A percentile compares a stretch with the other conserved stretches of the same genome.
Evolutionary conservation across 2,888 invertebrate genomes (phyloP).

Genomic region (Escarpia spicata): DNA sequence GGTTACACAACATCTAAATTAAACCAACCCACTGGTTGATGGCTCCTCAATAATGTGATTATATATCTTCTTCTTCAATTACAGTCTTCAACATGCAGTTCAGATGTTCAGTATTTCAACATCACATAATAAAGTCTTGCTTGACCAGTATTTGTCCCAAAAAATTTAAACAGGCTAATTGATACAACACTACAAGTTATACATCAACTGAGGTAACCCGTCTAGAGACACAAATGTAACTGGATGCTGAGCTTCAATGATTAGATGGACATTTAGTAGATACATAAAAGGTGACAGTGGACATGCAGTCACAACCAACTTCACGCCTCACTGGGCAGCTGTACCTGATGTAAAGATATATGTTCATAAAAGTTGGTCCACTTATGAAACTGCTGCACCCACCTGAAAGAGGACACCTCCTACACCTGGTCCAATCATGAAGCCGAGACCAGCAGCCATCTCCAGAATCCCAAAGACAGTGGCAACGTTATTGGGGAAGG

Average conservation of each 20-base stretch:
- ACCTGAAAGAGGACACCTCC: conserved; percentile 81
- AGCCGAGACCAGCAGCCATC: conserved; percentile 84
- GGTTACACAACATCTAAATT: not conserved
- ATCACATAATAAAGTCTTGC: not conserved
- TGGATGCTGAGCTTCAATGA: no score
- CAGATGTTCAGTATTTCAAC: not conserved
- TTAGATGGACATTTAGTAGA: no score
- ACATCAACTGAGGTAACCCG: no score
- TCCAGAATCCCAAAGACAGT: conserved; percentile 76
- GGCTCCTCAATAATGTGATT: not conserved
- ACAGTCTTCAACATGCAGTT: not conserved
- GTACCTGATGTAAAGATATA: not conserved
- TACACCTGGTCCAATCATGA: conserved; percentile 90
- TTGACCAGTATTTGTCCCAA: no score
- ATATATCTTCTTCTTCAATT: not conserved
- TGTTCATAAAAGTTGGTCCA: not conserved
- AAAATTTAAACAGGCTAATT: no score
- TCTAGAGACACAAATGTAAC: no score
- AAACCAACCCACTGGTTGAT: not conserved
- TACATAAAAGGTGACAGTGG: no score
- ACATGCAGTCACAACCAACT: no score
- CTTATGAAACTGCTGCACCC: not conserved
- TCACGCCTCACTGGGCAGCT: no score
- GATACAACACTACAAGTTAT: no score
- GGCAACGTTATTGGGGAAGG: conserved; percentile 86